A percentile compares a stretch with the other conserved stretches of the same genome.
Conservation (phyloP, 2,797 vertebrate genomes). For the Tachyglossus aculeatus region DNA sequence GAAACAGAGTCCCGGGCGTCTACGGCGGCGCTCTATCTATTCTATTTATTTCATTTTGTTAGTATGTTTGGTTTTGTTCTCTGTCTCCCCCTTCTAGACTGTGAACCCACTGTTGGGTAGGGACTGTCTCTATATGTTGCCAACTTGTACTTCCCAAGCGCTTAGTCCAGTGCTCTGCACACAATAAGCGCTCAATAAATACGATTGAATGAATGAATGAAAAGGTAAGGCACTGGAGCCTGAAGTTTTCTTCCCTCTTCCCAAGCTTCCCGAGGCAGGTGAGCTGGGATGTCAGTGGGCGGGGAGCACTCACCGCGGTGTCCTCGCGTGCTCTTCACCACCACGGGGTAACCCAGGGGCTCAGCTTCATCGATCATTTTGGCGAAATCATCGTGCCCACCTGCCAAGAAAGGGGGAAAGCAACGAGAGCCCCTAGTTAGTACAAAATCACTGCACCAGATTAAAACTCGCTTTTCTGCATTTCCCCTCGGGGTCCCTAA, state of each 20-base stretch:
- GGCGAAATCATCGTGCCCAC: slow-evolving; percentile 91
- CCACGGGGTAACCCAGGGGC: slow-evolving; percentile 89
- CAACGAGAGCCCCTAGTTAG: neutral
- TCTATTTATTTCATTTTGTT: too few species aligned
- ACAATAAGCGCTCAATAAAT: too few species aligned
- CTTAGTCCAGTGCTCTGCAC: too few species aligned
- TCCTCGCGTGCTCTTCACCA: slow-evolving; percentile 92
- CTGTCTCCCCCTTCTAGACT: too few species aligned
- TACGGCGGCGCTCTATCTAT: too few species aligned
- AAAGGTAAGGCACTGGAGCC: neutral
- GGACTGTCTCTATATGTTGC: too few species aligned
- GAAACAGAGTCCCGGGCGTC: too few species aligned
- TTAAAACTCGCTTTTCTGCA: neutral
- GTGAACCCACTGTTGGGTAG: too few species aligned
- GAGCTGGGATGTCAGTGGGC: neutral
- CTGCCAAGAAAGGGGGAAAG: slow-evolving; percentile 68
- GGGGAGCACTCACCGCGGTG: slow-evolving; percentile 83
- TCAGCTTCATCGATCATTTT: slow-evolving; percentile 94
- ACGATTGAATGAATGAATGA: too few species aligned
- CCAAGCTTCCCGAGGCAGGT: neutral
- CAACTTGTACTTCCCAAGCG: too few species aligned
- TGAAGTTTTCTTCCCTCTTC: neutral
- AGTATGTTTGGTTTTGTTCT: too few species aligned
- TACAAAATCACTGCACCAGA: neutral
- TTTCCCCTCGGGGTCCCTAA: neutral